A percentile compares a stretch with the other conserved stretches of the same genome.
These are phyloP conservation scores for Peromyscus maniculatus DNA, from an alignment of 2,113 vertebrate species.

Conservation along the genomic window DNA sequence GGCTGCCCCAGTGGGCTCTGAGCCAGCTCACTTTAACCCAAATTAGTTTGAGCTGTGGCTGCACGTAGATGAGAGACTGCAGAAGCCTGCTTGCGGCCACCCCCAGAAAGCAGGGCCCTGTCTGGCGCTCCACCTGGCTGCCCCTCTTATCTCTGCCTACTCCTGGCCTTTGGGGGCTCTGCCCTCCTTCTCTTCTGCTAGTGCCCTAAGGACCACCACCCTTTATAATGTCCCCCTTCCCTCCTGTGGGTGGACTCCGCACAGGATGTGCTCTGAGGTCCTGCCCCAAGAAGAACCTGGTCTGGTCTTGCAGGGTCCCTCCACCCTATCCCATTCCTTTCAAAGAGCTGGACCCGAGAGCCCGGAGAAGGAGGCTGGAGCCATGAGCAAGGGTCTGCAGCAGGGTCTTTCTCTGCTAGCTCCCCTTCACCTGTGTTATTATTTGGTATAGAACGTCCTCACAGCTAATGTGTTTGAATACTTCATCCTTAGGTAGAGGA, in stretches of 20 bases:
- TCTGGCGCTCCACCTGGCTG: not conserved
- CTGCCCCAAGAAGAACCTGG: not conserved
- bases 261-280: not conserved
- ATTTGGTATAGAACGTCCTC: not conserved
- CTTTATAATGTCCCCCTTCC: not conserved
- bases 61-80: not conserved
- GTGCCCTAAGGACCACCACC: not conserved
- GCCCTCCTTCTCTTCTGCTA: not conserved
- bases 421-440: not conserved
- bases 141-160: not conserved
- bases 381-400: not conserved
- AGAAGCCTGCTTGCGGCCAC: not conserved
- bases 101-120: not conserved
- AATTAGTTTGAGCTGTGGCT: not conserved
- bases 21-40: not conserved
- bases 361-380: not conserved
- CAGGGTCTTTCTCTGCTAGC: not conserved
- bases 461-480: not conserved
- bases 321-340: not conserved
- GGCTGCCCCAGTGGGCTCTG: not conserved
- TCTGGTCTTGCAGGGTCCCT: not conserved
- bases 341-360: not conserved
- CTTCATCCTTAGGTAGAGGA: not conserved
- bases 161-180: not conserved
- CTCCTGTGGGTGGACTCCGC: not conserved